Evolutionary conservation across 1,140 invertebrate species (phyloP), one percentile per base, ranked within the genome.

Genomic region (Sitodiplosis mosellana): DNA sequence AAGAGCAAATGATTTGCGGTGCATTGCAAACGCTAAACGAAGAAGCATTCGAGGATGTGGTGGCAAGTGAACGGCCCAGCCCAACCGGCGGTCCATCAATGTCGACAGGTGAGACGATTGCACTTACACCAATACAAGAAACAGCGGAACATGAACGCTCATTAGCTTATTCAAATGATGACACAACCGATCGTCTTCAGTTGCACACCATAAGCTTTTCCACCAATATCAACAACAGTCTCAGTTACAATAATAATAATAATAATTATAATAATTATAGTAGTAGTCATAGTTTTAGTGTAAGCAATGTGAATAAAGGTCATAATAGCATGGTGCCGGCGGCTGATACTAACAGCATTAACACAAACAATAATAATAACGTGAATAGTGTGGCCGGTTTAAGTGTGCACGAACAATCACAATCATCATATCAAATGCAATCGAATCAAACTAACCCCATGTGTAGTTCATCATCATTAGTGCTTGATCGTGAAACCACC

Each of bases 1-100:
- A 93, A 66, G 87, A 92, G 59, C 86, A 90, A 65, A 88, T 91
- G 84, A 91, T 93, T 54, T 87, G 85, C 61, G 87, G 87, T 49
- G 87, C 87, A 1, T 64, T 93, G 33, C 87, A 91, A 66, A 88
- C 87, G 0, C 69, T 93, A 3, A 92, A 89, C 59, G 87, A 92
- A 69, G 87, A 91, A 65, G 87, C 87, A 0, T 77, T 81, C 62
- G 87, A 92, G 67, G 87, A 92, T 68, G 82, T 85, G 18, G 60
- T 84, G 47, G 68, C 67, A 53, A 69, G 69, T 52, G 71, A 73
- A 52, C 53, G 58, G 20, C 67, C 67, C 22, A 63, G 61, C 52
- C 63, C 63, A 43, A 59, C 67, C 63, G 68, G 68, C 63, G 63
- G 65, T 61, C 45, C 56, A 50, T 51, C n/a, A n/a, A n/a, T n/a